These are phyloP conservation scores for Sebastes taczanowskii DNA, from an alignment of 2,797 vertebrate species.

Conservation along the genomic window DNA sequence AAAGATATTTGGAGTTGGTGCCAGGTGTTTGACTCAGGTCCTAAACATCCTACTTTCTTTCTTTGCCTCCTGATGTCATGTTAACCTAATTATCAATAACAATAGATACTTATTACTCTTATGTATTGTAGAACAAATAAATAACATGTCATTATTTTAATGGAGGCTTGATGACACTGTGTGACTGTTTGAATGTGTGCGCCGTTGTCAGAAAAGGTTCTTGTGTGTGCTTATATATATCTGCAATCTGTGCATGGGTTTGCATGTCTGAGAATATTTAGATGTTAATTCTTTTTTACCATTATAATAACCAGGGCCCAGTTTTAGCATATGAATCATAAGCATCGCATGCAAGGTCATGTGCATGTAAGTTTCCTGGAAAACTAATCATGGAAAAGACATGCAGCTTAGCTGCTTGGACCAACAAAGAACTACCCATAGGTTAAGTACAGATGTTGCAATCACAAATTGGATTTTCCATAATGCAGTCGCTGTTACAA, in stretches of 20 bases:
- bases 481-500: constrained; percentile 69
- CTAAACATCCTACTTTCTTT: constrained; percentile 12
- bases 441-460: constrained; percentile 73
- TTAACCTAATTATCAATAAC: not conserved
- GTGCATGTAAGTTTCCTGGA: constrained; percentile 67
- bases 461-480: constrained; percentile 79
- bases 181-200: not conserved
- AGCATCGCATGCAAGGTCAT: constrained; percentile 72
- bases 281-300: constrained; percentile 46
- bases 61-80: constrained; percentile 10
- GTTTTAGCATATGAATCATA: constrained; percentile 68
- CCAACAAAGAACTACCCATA: constrained; percentile 65
- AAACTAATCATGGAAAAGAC: constrained; percentile 70
- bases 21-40: constrained; percentile 5
- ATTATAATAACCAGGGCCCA: constrained; percentile 51
- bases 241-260: constrained; percentile 24
- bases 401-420: constrained; percentile 62
- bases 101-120: not conserved
- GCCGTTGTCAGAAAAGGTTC: constrained; percentile 1
- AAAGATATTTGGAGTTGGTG: constrained; percentile 9
- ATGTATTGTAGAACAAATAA: constrained; percentile 20
- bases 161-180: not conserved
- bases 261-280: constrained; percentile 67
- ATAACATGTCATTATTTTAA: not conserved
- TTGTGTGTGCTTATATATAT: not conserved